These are phyloP conservation scores for Centruroides sculpturatus DNA, from an alignment of 1,140 invertebrate species.

Conservation along the genomic window DNA sequence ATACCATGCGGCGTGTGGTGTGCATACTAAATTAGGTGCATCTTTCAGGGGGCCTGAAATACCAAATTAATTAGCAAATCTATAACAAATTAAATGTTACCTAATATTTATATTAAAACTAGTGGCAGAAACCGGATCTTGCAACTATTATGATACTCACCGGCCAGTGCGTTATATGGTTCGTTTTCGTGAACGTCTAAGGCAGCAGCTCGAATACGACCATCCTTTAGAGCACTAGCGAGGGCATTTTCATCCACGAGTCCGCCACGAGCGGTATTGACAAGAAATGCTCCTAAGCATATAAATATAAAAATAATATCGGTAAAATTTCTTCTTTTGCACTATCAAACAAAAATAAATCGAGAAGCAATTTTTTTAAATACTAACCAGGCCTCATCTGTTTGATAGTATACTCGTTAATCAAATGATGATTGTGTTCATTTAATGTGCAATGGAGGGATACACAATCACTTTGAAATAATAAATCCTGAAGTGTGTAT, in stretches of 20 bases:
- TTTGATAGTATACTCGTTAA: conserved; percentile 95
- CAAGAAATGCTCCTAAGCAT: conserved; percentile 78
- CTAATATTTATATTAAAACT: background rate
- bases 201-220: conserved; percentile 90
- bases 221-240: conserved; percentile 88
- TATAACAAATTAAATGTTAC: background rate
- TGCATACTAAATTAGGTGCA: conserved; percentile 93
- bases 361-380: background rate
- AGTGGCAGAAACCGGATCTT: background rate
- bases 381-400: conserved; percentile 59
- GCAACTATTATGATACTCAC: background rate
- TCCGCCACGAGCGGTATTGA: conserved; percentile 95
- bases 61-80: background rate
- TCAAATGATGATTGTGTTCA: conserved; percentile 94
- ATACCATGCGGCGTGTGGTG: conserved; percentile 98
- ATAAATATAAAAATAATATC: no score
- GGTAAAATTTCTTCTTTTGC: background rate
- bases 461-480: conserved; percentile 94
- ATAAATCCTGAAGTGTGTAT: conserved; percentile 80
- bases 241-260: conserved; percentile 94
- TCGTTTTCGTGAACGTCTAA: conserved; percentile 98
- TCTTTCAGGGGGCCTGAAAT: conserved; percentile 77
- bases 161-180: conserved; percentile 83
- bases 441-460: conserved; percentile 93
- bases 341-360: background rate